Evolutionary conservation across 2,113 vertebrate species (phyloP).

Genomic region (Ailurus styani): DNA sequence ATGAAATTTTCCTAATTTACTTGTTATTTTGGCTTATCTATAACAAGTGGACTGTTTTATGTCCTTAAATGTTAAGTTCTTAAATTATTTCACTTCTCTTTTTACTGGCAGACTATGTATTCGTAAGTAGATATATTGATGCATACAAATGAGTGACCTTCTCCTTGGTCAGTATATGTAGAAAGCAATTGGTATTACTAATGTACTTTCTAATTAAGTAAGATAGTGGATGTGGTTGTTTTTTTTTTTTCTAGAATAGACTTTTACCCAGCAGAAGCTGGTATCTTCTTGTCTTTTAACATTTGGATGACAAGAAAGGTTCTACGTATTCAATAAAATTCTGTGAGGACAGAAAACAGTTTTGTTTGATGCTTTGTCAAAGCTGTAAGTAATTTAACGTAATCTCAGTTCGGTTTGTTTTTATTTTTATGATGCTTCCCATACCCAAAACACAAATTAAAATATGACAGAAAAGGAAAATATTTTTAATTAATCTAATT

Average conservation of each 20-base stretch:
- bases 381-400: constrained; percentile 13
- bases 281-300: constrained; percentile 23
- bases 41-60: neutral
- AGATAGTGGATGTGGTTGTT: neutral
- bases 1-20: neutral
- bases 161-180: neutral
- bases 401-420: neutral
- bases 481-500: constrained; percentile 32
- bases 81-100: constrained; percentile 31
- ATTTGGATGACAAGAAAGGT: constrained; percentile 14
- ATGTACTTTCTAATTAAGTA: constrained; percentile 34
- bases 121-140: constrained; percentile 8
- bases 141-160: neutral
- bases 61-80: neutral
- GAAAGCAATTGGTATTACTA: neutral
- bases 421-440: constrained; percentile 39
- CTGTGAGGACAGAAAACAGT: constrained; percentile 8
- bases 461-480: constrained; percentile 6
- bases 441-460: constrained; percentile 18
- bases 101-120: neutral
- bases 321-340: constrained; percentile 41
- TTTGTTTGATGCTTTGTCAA: constrained; percentile 36
- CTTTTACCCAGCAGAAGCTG: neutral
- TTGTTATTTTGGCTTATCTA: constrained; percentile 28
- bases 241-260: neutral